Percentiles rank a stretch among this genome's conserved stretches.
Conservation (phyloP, 1,140 invertebrate species). For the Neodiprion virginianus region DNA sequence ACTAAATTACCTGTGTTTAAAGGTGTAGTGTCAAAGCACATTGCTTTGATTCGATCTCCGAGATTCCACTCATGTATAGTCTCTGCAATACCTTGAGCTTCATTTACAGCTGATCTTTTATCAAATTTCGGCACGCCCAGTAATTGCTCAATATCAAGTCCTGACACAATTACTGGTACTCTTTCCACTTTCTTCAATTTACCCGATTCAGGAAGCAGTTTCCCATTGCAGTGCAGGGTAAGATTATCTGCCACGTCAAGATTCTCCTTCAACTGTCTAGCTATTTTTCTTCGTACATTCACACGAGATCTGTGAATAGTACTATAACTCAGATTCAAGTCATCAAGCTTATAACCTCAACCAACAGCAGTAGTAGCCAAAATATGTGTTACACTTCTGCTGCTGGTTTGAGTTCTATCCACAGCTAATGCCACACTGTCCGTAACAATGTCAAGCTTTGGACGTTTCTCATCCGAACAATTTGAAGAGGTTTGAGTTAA, state of each 20-base stretch:
- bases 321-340: constrained; percentile 18
- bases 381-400: constrained; percentile 27
- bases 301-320: constrained; percentile 23
- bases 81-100: constrained; percentile 35
- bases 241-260: constrained; percentile 24
- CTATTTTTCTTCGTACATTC: constrained; percentile 17
- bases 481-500: no score
- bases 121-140: constrained; percentile 42
- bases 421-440: constrained; percentile 20
- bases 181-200: constrained; percentile 41
- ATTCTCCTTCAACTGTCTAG: constrained; percentile 29
- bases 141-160: constrained; percentile 34
- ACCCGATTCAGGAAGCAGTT: constrained; percentile 34
- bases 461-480: not conserved
- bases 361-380: constrained; percentile 17
- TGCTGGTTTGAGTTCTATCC: constrained; percentile 26
- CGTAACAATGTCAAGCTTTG: constrained; percentile 28
- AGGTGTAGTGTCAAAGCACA: constrained; percentile 34
- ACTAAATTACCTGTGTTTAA: constrained; percentile 28
- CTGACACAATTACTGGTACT: constrained; percentile 39
- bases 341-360: constrained; percentile 21
- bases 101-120: constrained; percentile 33
- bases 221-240: constrained; percentile 27
- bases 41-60: constrained; percentile 24
- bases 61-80: constrained; percentile 28